Evolutionary conservation across 2,113 vertebrate genomes (phyloP).

Genomic region (Tragelaphus imberbis): DNA sequence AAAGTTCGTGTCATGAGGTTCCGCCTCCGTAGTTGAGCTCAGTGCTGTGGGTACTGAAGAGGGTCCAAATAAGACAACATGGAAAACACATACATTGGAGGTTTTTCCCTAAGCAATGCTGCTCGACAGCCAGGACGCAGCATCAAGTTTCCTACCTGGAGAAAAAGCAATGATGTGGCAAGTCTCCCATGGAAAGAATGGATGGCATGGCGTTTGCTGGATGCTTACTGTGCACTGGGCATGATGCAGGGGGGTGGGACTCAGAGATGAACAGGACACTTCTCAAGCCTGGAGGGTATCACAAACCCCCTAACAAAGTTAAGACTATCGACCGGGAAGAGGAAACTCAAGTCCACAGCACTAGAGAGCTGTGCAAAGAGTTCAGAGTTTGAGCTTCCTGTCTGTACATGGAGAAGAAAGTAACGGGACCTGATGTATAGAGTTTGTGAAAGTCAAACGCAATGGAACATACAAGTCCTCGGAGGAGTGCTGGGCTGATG

Average conservation of each 20-base stretch:
- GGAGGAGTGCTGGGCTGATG: neutral
- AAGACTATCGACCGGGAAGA: accelerated
- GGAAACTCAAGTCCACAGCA: neutral
- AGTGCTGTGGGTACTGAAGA: neutral
- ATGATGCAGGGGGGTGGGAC: neutral
- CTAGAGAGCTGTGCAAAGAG: neutral
- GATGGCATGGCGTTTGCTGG: too few relatives aligned
- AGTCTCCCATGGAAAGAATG: neutral
- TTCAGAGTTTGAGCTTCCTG: neutral
- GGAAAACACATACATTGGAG: neutral
- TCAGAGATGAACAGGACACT: neutral
- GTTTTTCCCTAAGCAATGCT: neutral
- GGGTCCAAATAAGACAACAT: neutral
- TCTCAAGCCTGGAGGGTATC: neutral
- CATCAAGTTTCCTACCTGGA: neutral
- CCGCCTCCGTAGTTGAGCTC: neutral
- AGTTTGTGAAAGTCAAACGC: neutral
- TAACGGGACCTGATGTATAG: accelerated
- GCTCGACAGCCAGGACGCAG: neutral
- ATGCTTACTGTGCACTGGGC: neutral
- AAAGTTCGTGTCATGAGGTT: neutral
- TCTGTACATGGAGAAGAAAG: neutral
- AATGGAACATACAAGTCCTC: neutral
- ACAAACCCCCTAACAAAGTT: neutral
- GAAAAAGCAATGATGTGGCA: neutral